Percentiles rank a stretch among this genome's conserved stretches.
phyloP scores from a whole-genome alignment of 2,113 vertebrate species.

The Pelvicachromis taeniatus region DNA sequence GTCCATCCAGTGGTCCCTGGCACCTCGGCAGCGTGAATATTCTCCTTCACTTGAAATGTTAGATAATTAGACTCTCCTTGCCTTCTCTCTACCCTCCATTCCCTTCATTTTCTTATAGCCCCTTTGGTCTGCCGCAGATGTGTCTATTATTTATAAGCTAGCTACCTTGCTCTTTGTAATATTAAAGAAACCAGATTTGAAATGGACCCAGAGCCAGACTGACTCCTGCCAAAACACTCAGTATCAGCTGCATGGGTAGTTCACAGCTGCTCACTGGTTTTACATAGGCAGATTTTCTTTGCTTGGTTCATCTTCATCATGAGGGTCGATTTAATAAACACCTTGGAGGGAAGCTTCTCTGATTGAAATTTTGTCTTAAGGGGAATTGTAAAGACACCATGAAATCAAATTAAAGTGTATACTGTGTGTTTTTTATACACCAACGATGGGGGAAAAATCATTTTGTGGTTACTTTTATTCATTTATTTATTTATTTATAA shows the following conservation, averaged over 20 bases:
- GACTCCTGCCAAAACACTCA: neutral
- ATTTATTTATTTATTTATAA: neutral
- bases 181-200: constrained; percentile 2
- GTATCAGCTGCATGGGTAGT: neutral
- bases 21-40: constrained; percentile 39
- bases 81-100: neutral
- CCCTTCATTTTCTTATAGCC: neutral
- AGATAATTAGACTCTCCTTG: constrained; percentile 35
- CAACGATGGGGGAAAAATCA: neutral
- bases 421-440: neutral
- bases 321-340: neutral
- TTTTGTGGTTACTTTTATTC: neutral
- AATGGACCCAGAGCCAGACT: neutral
- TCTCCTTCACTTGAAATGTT: constrained; percentile 31
- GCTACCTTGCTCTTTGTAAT: constrained; percentile 4
- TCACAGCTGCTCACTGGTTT: neutral
- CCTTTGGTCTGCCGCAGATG: neutral
- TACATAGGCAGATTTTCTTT: neutral
- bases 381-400: neutral
- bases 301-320: neutral
- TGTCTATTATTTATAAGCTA: constrained; percentile 26
- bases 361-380: neutral
- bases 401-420: neutral
- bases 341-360: neutral
- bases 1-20: constrained; percentile 51